phyloP scores from a whole-genome alignment of 1,140 invertebrate genomes.

The Drosophila subobscura region DNA sequence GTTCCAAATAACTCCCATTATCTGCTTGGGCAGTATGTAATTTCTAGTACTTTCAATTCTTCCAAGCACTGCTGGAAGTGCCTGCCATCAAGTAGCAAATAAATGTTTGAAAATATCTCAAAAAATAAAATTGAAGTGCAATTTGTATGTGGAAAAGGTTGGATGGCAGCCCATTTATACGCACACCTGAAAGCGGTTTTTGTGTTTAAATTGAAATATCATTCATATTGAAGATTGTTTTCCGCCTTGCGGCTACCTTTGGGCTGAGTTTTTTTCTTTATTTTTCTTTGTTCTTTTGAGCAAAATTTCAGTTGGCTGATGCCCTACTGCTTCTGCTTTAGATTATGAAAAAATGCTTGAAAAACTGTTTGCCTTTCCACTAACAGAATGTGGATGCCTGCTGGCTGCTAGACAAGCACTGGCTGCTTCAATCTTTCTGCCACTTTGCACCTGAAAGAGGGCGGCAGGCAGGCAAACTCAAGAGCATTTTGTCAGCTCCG shows the following conservation, averaged over 20 bases:
- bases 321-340: no score
- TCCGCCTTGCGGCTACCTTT: no score
- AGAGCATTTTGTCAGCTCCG: constrained; percentile 48
- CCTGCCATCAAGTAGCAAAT: constrained; percentile 6
- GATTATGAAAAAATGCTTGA: no score
- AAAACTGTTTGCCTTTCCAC: no score
- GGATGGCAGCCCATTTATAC: no score
- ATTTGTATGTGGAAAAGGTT: not conserved
- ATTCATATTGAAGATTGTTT: no score
- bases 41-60: not conserved
- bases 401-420: constrained; percentile 17
- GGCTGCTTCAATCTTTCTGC: constrained; percentile 46
- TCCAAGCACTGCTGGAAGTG: not conserved
- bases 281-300: no score
- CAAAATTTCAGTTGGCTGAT: no score
- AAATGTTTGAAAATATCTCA: constrained; percentile 21
- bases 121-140: constrained; percentile 12
- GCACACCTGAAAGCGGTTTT: no score
- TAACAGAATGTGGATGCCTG: no score
- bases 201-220: no score
- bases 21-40: not conserved
- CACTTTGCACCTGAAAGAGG: constrained; percentile 42
- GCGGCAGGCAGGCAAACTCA: constrained; percentile 23
- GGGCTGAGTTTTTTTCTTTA: no score
- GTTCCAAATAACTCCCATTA: not conserved